These are phyloP conservation scores for Brachypterus glaber DNA, from an alignment of 2,888 invertebrate genomes.

Conservation along the genomic window DNA sequence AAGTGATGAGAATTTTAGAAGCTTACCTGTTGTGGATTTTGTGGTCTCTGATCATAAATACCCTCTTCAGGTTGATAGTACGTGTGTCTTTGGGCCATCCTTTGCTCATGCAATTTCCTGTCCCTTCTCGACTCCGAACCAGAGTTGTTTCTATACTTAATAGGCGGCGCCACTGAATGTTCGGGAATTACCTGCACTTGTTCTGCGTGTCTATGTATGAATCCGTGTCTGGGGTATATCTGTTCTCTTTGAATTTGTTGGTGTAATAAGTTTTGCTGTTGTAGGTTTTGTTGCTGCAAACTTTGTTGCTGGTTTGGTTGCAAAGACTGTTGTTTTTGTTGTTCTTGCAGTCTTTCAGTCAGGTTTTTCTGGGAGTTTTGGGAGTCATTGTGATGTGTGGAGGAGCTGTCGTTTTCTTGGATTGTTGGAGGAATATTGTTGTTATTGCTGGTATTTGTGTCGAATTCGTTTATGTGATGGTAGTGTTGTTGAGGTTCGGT, in stretches of 20 bases:
- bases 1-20: no score
- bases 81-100: conserved; percentile 48
- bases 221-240: conserved; percentile 38
- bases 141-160: conserved; percentile 32
- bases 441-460: conserved; percentile 29
- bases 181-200: conserved; percentile 40
- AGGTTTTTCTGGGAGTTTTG: conserved; percentile 40
- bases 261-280: conserved; percentile 10
- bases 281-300: conserved; percentile 13
- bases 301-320: conserved; percentile 13
- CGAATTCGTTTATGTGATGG: conserved; percentile 34
- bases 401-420: conserved; percentile 18
- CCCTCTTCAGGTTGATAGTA: conserved; percentile 49
- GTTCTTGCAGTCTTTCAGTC: conserved; percentile 32
- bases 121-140: conserved; percentile 29
- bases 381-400: conserved; percentile 32
- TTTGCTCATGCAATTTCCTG: conserved; percentile 43
- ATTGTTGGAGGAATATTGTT: conserved; percentile 40
- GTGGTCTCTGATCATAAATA: conserved; percentile 38
- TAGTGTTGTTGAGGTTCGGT: conserved; percentile 31
- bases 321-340: conserved; percentile 12
- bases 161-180: conserved; percentile 33
- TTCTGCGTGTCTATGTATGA: conserved; percentile 37
- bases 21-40: not conserved
- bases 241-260: conserved; percentile 21